Evolutionary conservation across 2,797 vertebrate species (phyloP), one percentile per base, ranked within the genome.

Genomic region (Mus caroli): DNA sequence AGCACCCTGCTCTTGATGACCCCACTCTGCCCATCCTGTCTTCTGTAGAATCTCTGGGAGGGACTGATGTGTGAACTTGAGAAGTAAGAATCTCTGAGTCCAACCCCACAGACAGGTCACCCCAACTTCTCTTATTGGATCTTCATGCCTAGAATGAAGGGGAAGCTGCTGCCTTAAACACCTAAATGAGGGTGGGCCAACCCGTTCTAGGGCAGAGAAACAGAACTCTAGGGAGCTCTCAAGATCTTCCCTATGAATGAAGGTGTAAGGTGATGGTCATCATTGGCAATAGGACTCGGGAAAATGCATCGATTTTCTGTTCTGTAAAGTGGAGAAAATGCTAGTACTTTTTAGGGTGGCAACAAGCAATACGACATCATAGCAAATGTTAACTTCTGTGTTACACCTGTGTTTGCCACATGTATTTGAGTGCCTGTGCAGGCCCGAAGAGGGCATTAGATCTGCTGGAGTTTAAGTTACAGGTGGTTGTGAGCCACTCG

Each of bases 321-420:
- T 58, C 64, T 92, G 84, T 92, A 88, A 93, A 82, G 37, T 67
- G 43, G 34, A 77, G 43, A 86, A 94, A 92, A 80, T 64, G 50
- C 52, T 46, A 12, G 37, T 69, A 19, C 10, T 31, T 93, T 77
- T 89, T 78, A 94, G 79, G 52, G 50, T 60, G 62, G 77, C 79
- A 71, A 94, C 43, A 9, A 71, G 12, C 90, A 64, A 46, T 54
- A 78, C 17, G 17, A 31, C 62, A 64, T 67, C 82, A 24, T 67
- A 50, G 34, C 31, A 34, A 50, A 22, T 12, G 4, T n/a, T 85
- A 67, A 50, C 43, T 85, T 60, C 4, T 69, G 62, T 64, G 64
- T 10, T 17, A 19, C 10, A 43, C 11, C 26, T 34, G 40, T 64
- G 15, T 84, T 14, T 46, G 26, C 17, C 24, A 22, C 60, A 3